phyloP scores from a whole-genome alignment of 2,888 invertebrate species.

The Ormyrus rosae region DNA sequence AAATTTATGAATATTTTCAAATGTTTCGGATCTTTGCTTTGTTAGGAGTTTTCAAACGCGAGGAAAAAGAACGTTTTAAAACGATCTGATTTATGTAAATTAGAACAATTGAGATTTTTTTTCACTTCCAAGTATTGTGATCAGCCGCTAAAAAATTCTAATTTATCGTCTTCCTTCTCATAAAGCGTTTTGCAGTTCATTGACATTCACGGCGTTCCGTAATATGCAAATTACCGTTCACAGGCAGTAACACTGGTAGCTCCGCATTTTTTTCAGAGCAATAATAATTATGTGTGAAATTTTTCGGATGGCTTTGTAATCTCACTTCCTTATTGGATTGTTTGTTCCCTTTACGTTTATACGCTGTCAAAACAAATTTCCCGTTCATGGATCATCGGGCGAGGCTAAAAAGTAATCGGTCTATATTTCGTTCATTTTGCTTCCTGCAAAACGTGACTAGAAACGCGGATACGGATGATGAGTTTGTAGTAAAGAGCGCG shows the following conservation, averaged over 20 bases:
- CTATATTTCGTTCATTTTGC: no score
- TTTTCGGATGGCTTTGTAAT: background rate
- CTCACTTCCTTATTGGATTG: background rate
- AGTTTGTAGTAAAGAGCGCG: background rate
- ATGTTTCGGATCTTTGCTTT: no score
- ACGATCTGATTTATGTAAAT: conserved; percentile 15
- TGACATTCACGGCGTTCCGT: background rate
- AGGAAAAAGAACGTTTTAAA: no score
- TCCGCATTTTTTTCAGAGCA: background rate
- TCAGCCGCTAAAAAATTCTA: background rate
- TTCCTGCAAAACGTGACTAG: no score
- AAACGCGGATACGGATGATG: background rate
- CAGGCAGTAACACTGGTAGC: background rate
- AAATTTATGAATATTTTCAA: no score
- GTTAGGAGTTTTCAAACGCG: no score
- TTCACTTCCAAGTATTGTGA: background rate
- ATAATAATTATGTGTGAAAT: conserved; percentile 11
- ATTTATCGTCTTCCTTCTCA: background rate
- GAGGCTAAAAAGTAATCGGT: no score
- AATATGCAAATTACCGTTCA: conserved; percentile 10
- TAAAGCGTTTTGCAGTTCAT: background rate
- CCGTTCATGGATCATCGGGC: no score
- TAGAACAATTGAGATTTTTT: background rate
- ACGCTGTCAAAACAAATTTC: background rate
- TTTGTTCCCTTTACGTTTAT: no score